Percentiles rank a stretch among this genome's conserved stretches.
Evolutionary conservation across 2,113 vertebrate species (phyloP).

Genomic region (Colius striatus): DNA sequence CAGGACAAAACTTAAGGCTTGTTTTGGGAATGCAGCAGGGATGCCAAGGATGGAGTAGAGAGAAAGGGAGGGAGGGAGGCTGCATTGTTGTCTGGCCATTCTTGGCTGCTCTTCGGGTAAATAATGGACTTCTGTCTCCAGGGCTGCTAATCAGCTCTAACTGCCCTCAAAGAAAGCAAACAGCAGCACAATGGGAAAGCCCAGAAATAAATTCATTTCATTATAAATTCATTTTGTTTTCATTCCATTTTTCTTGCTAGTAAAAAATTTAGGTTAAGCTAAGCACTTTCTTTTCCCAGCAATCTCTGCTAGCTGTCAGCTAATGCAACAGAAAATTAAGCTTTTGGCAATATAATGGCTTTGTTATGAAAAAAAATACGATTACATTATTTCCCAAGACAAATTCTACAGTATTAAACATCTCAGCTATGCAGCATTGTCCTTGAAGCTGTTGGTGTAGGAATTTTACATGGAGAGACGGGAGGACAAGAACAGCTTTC

Average conservation of each 20-base stretch:
- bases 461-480: conserved; percentile 5
- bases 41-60: not conserved
- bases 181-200: conserved; percentile 47
- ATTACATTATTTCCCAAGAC: conserved; percentile 48
- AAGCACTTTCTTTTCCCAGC: conserved; percentile 49
- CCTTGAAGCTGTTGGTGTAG: conserved; percentile 13
- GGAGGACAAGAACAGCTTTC: not conserved
- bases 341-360: conserved; percentile 51
- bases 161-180: conserved; percentile 48
- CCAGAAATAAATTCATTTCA: conserved; percentile 60
- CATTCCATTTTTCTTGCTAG: conserved; percentile 44
- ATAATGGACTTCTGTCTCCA: conserved; percentile 57
- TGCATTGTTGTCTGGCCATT: not conserved
- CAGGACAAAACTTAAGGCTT: conserved; percentile 11
- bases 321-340: conserved; percentile 42
- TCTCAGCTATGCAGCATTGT: not conserved
- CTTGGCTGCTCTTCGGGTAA: conserved; percentile 22
- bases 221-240: conserved; percentile 70
- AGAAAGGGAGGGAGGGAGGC: not conserved
- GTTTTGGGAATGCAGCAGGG: not conserved
- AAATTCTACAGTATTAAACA: conserved; percentile 10
- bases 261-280: conserved; percentile 53
- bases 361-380: conserved; percentile 50
- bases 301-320: not conserved
- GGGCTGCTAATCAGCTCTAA: conserved; percentile 35